Conservation (phyloP, 2,113 vertebrate species). For the Gulo gulo region DNA sequence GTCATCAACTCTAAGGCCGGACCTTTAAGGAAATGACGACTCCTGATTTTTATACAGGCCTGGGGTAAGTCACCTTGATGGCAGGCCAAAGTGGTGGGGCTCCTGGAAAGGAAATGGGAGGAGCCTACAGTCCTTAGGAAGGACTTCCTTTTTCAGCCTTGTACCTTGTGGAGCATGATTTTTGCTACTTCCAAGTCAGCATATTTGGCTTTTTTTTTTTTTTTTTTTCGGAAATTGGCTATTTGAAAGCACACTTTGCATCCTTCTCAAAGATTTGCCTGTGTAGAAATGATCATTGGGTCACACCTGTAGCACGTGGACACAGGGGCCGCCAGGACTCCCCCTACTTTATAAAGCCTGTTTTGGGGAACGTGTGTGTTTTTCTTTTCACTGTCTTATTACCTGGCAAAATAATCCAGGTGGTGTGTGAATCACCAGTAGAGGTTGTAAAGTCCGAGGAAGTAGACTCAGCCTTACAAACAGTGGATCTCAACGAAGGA, state of each 20-base stretch:
- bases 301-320: neutral
- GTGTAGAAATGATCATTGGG: neutral
- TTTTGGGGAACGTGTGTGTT: neutral
- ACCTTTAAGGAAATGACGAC: no score
- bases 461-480: slow-evolving; percentile 45
- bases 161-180: neutral
- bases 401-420: slow-evolving; percentile 76
- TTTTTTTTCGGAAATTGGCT: neutral
- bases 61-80: accelerated
- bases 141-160: neutral
- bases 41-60: neutral
- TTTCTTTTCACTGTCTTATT: neutral
- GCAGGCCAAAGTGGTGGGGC: neutral
- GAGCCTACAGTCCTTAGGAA: neutral
- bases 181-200: accelerated
- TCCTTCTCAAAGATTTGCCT: neutral
- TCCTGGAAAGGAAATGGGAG: accelerated
- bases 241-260: neutral
- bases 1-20: neutral
- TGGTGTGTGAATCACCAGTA: slow-evolving; percentile 72
- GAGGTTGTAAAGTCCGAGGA: slow-evolving; percentile 70
- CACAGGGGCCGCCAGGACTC: neutral
- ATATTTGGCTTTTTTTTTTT: neutral
- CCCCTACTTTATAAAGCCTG: neutral
- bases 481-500: slow-evolving; percentile 54